Evolutionary conservation across 30 jellyfish, hydroid and myxozoan genomes (phyloP).

Genomic region (Chrysaora quinquecirrha): DNA sequence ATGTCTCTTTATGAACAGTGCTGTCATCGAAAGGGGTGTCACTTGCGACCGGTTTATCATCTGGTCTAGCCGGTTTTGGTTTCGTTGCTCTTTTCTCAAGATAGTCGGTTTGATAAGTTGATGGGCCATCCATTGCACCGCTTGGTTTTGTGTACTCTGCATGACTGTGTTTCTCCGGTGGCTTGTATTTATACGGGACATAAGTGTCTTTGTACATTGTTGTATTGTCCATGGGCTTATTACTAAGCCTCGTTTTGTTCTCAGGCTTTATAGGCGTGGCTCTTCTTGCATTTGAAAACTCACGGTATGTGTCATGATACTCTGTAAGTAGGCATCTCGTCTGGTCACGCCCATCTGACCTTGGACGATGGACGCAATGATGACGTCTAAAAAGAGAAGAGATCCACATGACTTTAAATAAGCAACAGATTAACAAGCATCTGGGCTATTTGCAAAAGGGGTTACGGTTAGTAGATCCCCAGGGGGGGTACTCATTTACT

Average conservation of each 20-base stretch:
- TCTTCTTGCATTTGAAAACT: slow-evolving; percentile 56
- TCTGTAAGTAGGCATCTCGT: slow-evolving; percentile 85
- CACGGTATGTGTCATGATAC: slow-evolving; percentile 91
- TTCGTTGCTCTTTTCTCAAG: slow-evolving; percentile 69
- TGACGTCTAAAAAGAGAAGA: slow-evolving; percentile 87
- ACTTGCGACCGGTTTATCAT: slow-evolving; percentile 68
- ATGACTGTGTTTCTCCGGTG: slow-evolving; percentile 72
- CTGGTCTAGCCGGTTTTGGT: slow-evolving; percentile 84
- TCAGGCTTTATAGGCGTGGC: slow-evolving; percentile 84
- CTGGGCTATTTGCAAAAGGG: no score
- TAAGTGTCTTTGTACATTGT: slow-evolving; percentile 79
- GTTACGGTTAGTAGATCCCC: no score
- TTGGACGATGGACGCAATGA: slow-evolving; percentile 93
- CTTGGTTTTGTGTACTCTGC: slow-evolving; percentile 67
- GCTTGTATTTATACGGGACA: slow-evolving; percentile 71
- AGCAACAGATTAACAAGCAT: no score
- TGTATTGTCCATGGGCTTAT: slow-evolving; percentile 79
- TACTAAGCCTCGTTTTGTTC: slow-evolving; percentile 67
- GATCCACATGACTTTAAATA: no score
- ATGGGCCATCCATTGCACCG: slow-evolving; percentile 67
- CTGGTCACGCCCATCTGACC: slow-evolving; percentile 19
- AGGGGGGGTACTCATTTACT: no score
- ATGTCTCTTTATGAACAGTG: slow-evolving; percentile 94
- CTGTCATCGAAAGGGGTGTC: slow-evolving; percentile 86
- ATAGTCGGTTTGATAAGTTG: slow-evolving; percentile 88